Percentiles rank a stretch among this genome's conserved stretches.
Evolutionary conservation across 2,113 vertebrate species (phyloP).

Genomic region (Anhinga anhinga): DNA sequence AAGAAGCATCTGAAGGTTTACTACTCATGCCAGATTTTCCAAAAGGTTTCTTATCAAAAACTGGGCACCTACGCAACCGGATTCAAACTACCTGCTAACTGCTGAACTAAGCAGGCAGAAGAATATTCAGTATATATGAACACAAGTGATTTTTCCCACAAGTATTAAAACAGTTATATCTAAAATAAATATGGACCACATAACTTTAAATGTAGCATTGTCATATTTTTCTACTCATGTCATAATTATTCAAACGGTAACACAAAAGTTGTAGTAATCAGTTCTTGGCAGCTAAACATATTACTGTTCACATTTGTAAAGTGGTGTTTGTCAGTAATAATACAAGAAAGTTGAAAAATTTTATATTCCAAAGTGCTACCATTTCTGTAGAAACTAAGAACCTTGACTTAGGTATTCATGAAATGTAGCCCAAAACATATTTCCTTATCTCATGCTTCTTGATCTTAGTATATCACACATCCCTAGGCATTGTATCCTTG

Average conservation of each 20-base stretch:
- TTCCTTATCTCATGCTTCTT: neutral
- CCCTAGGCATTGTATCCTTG: neutral
- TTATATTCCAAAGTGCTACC: neutral
- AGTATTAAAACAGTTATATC: neutral
- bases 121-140: neutral
- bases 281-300: neutral
- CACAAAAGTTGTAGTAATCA: neutral
- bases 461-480: neutral
- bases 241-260: neutral
- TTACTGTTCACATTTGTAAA: neutral
- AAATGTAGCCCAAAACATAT: neutral
- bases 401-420: neutral
- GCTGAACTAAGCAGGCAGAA: neutral
- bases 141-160: neutral
- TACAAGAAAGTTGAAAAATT: neutral
- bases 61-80: neutral
- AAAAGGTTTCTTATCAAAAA: neutral
- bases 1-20: neutral
- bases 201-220: neutral
- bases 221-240: neutral
- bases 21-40: neutral
- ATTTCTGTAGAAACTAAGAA: conserved; percentile 9
- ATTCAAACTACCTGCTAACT: neutral
- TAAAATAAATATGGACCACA: neutral
- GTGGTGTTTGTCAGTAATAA: neutral